Base-by-base conservation (phyloP, 2,888 invertebrate species). In the Caenorhabditis sulstoni region DNA sequence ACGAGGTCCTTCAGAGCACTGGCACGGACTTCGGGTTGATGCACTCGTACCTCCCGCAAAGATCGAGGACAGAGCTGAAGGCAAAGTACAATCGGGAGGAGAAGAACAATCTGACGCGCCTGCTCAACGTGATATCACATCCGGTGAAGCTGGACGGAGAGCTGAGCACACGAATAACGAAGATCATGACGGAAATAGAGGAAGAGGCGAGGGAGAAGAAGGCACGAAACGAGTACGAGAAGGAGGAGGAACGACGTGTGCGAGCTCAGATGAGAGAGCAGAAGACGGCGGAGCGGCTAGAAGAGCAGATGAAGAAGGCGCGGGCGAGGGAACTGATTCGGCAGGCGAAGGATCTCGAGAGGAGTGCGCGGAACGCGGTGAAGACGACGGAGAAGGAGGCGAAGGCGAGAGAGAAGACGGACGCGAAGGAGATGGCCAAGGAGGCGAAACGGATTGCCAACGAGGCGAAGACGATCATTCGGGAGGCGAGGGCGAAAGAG, bases 1-100 rank as follows among this genome's bases (percentile, higher is more conserved):
- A 87, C 74, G 87, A 87, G 44, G 79, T 89, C 9, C 79, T 89
- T 5, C 80, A 81, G 37, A 82, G 86, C 55, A 88, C 88, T 12
- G 89, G 89, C 11, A 76, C 85, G 16, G 89, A 89, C 68, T 89
- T 89, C 52, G 85, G 87, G 8, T 65, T 88, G 52, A 89, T 89
- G 87, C 87, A 89, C 62, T 85, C 87, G 47, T 89, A 86, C 62
- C 84, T 90, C 39, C 87, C 88, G 0, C 62, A 77, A 12, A 58
- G 89, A 50, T 81, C 88, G 20, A 67, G 90, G 11, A 52, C 78
- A 8, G 90, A 90, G 70, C 74, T 89, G 23, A 90, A 90, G 73
- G 81, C 82, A 14, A 90, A 90, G 70, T 90, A 80, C 70, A 87
- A 86, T 55, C 59, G 83, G 23, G 90, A 90, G 57, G 87, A 90